Evolutionary conservation across 2,888 invertebrate species (phyloP).

Genomic region (Limnephilus lunatus): DNA sequence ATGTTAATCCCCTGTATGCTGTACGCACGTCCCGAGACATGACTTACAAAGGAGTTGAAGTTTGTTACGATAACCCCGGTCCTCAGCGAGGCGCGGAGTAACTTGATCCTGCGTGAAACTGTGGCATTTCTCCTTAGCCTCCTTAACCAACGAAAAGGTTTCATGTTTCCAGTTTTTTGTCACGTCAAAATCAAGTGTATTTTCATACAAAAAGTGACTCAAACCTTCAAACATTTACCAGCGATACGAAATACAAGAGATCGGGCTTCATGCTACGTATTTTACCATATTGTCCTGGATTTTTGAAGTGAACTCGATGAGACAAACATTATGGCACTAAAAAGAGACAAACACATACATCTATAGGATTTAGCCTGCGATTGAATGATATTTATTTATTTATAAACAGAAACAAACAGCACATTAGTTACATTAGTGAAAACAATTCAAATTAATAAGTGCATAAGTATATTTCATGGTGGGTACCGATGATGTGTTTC

Average conservation of each 20-base stretch:
- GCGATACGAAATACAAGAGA: background rate
- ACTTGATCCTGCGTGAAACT: conserved; percentile 16
- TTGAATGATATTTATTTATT: no score
- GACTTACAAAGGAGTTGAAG: background rate
- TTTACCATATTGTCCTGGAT: no score
- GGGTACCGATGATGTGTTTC: no score
- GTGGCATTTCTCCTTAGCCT: conserved; percentile 39
- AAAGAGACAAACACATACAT: no score
- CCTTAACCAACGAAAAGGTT: background rate
- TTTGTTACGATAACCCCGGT: background rate
- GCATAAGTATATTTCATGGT: no score
- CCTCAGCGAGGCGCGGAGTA: background rate
- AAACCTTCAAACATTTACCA: background rate
- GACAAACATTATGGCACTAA: no score
- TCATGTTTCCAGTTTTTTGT: background rate
- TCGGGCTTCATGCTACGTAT: background rate
- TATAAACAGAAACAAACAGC: no score
- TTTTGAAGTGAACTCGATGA: no score
- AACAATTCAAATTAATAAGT: no score
- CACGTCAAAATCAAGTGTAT: conserved; percentile 2
- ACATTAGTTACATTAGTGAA: no score
- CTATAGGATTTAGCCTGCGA: no score
- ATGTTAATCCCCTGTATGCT: background rate
- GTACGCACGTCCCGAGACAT: background rate
- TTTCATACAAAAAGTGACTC: background rate